Conservation (phyloP, 2,888 invertebrate species). For the Axea sp. region DNA sequence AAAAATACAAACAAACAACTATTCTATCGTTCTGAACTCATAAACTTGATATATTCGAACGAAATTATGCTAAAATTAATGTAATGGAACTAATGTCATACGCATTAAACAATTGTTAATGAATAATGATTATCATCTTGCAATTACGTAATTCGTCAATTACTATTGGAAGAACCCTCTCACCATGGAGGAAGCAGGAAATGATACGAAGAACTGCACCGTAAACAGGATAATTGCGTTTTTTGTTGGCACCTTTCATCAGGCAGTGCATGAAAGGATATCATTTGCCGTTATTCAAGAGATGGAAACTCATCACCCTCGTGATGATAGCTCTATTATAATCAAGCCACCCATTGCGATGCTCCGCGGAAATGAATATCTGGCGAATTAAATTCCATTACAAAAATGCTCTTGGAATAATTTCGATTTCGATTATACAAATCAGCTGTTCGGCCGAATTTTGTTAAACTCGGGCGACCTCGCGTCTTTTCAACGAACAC, state of each 20-base stretch:
- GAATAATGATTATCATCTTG: too few relatives aligned
- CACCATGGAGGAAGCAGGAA: background rate
- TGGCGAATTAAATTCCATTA: constrained; percentile 47
- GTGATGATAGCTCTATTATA: constrained; percentile 78
- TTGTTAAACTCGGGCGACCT: constrained; percentile 5
- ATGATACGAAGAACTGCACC: constrained; percentile 27
- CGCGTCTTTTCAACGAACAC: constrained; percentile 7
- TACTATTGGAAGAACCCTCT: too few relatives aligned
- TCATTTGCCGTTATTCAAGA: constrained; percentile 77
- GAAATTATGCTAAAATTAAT: too few relatives aligned
- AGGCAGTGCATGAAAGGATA: constrained; percentile 71
- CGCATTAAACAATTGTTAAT: too few relatives aligned
- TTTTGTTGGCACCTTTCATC: constrained; percentile 76
- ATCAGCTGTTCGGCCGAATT: constrained; percentile 31
- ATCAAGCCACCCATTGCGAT: constrained; percentile 77
- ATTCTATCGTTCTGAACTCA: too few relatives aligned
- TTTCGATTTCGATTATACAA: constrained; percentile 5
- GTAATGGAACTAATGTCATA: too few relatives aligned
- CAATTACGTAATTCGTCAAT: too few relatives aligned
- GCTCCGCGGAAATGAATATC: constrained; percentile 66
- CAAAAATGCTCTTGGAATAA: constrained; percentile 26
- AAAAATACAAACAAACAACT: too few relatives aligned
- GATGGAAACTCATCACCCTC: constrained; percentile 71
- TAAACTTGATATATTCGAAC: too few relatives aligned
- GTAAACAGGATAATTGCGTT: constrained; percentile 76